phyloP scores from a whole-genome alignment of 2,797 vertebrate genomes.

The Danio albolineatus region DNA sequence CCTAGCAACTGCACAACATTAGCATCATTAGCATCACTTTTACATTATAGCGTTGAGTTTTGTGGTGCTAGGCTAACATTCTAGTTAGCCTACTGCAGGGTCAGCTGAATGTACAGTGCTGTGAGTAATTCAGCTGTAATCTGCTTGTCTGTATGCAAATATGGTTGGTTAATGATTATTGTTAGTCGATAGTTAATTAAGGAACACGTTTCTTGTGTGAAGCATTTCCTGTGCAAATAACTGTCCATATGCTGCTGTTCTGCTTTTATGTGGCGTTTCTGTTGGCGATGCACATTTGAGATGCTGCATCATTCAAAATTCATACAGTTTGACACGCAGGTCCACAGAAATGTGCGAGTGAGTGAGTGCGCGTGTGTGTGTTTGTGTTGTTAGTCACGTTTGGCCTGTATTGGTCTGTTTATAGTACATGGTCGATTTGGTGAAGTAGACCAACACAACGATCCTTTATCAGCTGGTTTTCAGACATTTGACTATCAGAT shows the following conservation, averaged over 20 bases:
- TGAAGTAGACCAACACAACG: background rate
- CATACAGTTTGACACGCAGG: slow-evolving; percentile 49
- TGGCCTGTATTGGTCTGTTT: slow-evolving; percentile 7
- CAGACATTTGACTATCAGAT: slow-evolving; percentile 31
- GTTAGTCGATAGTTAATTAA: slow-evolving; percentile 17
- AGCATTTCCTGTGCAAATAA: slow-evolving; percentile 16
- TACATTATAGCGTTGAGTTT: background rate
- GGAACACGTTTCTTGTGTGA: background rate
- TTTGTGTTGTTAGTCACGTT: background rate
- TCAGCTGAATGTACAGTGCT: background rate
- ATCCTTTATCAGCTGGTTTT: slow-evolving; percentile 1
- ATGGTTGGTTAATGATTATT: slow-evolving; percentile 14
- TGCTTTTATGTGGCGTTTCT: slow-evolving; percentile 51
- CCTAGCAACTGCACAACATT: background rate
- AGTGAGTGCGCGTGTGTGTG: background rate
- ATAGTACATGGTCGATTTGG: background rate
- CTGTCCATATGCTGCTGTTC: slow-evolving; percentile 45
- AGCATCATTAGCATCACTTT: background rate
- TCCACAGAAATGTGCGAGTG: background rate
- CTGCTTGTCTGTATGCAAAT: slow-evolving; percentile 9
- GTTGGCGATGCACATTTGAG: slow-evolving; percentile 16
- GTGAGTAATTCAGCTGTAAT: background rate
- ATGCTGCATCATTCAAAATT: slow-evolving; percentile 72
- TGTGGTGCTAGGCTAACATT: background rate
- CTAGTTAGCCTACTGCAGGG: background rate